These are phyloP conservation scores for Coranthus polyacanthus DNA, from an alignment of 2,797 vertebrate species.

Conservation along the genomic window DNA sequence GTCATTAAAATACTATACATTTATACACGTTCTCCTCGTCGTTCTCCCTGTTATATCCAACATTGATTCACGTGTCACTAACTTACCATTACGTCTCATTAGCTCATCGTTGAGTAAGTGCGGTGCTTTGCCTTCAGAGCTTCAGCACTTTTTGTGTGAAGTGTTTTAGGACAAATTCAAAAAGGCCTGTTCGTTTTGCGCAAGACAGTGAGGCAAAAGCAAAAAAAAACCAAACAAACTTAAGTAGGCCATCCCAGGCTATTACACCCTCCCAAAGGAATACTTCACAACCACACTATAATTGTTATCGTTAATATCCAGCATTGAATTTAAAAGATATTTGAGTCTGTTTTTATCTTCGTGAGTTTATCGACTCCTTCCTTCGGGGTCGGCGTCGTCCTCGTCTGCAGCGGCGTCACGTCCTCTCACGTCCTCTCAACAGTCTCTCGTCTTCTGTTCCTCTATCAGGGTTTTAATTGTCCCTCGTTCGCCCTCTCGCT, in stretches of 20 bases:
- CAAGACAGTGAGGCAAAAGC: conserved; percentile 32
- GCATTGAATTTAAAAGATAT: conserved; percentile 62
- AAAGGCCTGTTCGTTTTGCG: conserved; percentile 37
- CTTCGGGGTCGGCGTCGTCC: conserved; percentile 9
- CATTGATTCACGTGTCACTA: conserved; percentile 35
- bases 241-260: conserved; percentile 25
- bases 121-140: conserved; percentile 15
- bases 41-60: conserved; percentile 41
- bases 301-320: conserved; percentile 56
- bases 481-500: conserved; percentile 73
- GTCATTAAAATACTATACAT: conserved; percentile 82
- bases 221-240: conserved; percentile 17
- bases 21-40: conserved; percentile 68
- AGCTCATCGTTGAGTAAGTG: conserved; percentile 19
- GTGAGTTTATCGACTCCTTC: conserved; percentile 34
- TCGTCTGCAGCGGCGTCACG: conserved; percentile 32
- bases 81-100: conserved; percentile 29
- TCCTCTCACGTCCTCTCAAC: conserved; percentile 32
- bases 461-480: neutral
- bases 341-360: conserved; percentile 42
- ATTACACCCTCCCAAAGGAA: conserved; percentile 35
- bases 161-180: conserved; percentile 43
- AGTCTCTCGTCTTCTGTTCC: conserved; percentile 19
- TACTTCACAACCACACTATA: conserved; percentile 57
- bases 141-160: conserved; percentile 33